Conservation (phyloP, 2,797 vertebrate genomes). For the Enteromius anoplus region DNA sequence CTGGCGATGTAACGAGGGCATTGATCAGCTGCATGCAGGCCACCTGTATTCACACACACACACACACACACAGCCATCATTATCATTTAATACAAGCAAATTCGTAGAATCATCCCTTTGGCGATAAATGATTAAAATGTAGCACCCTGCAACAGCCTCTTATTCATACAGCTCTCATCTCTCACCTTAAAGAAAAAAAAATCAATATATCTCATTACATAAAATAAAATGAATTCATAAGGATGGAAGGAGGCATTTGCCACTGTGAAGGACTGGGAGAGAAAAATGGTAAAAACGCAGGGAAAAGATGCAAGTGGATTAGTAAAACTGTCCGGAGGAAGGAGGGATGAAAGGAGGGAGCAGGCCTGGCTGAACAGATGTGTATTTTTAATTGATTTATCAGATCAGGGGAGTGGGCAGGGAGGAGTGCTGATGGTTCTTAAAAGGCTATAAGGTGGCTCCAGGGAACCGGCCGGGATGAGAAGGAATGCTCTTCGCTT, state of each 20-base stretch:
- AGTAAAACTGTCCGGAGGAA: background rate
- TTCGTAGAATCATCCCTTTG: constrained; percentile 4
- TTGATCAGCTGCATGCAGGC: constrained; percentile 99
- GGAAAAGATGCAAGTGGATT: constrained; percentile 20
- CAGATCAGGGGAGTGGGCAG: constrained; percentile 58
- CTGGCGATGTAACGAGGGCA: constrained; percentile 93
- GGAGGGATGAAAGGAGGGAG: constrained; percentile 3
- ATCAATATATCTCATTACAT: constrained; percentile 22
- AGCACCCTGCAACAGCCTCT: constrained; percentile 21
- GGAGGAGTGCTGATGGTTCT: constrained; percentile 74
- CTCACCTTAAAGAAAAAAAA: constrained; percentile 30
- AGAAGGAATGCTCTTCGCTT: constrained; percentile 62
- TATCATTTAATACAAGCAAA: constrained; percentile 16
- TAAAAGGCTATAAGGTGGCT: constrained; percentile 74
- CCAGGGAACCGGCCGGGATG: constrained; percentile 68
- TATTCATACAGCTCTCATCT: constrained; percentile 14
- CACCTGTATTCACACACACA: constrained; percentile 75
- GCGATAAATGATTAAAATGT: constrained; percentile 26
- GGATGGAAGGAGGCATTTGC: background rate
- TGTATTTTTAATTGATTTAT: constrained; percentile 78
- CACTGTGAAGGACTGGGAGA: background rate
- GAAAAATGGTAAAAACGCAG: background rate
- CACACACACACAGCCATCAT: constrained; percentile 13
- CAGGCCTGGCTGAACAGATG: constrained; percentile 69
- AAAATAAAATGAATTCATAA: constrained; percentile 32